phyloP scores from a whole-genome alignment of 2,113 vertebrate genomes.

The Pachyramphus minor region DNA sequence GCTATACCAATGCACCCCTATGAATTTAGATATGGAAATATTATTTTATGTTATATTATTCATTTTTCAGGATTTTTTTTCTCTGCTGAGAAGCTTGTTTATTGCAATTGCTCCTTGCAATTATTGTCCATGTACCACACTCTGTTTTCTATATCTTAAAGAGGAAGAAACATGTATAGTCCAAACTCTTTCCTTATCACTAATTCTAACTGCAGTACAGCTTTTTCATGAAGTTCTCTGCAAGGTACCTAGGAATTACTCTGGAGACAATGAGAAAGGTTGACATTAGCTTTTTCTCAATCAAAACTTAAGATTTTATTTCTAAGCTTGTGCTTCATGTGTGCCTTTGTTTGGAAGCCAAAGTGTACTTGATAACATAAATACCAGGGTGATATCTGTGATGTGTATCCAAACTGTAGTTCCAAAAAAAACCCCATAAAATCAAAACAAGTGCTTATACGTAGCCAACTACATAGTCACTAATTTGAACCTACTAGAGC shows the following conservation, averaged over 20 bases:
- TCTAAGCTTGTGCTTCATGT: not conserved
- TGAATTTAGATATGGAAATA: not conserved
- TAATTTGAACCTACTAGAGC: not conserved
- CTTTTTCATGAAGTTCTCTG: not conserved
- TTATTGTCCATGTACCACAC: not conserved
- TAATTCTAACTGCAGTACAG: not conserved
- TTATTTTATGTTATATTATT: not conserved
- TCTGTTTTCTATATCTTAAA: not conserved
- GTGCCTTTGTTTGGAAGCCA: not conserved
- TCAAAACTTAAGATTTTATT: not conserved
- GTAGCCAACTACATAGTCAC: not conserved
- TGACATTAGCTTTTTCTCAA: not conserved
- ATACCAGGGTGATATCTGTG: not conserved
- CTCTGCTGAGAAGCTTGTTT: not conserved
- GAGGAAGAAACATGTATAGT: not conserved
- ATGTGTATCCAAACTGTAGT: not conserved
- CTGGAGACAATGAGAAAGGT: not conserved
- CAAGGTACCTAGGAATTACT: not conserved
- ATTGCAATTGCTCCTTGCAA: not conserved
- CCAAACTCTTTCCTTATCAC: not conserved
- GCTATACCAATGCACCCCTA: not conserved
- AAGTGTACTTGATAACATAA: not conserved
- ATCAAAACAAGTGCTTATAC: not conserved
- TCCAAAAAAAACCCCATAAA: not conserved
- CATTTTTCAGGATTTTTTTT: not conserved